Evolutionary conservation across 2,888 invertebrate genomes (phyloP).

Genomic region (Petrolisthes cinctipes): DNA sequence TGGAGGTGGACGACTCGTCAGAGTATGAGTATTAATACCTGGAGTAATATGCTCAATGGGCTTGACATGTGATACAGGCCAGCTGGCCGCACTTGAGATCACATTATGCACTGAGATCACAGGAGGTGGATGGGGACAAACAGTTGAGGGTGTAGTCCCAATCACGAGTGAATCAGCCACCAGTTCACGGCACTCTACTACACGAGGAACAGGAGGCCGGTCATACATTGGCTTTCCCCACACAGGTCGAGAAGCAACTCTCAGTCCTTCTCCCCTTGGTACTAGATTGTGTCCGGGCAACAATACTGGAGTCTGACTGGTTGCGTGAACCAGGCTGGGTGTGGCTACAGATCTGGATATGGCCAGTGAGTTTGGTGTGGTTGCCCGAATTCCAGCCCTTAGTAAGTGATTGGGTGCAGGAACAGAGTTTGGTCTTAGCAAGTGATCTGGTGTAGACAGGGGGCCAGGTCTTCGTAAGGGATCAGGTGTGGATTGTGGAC

Average conservation of each 20-base stretch:
- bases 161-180: too few species aligned
- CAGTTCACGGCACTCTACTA: too few species aligned
- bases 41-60: neutral
- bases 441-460: neutral
- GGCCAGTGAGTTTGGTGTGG: too few species aligned
- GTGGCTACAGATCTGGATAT: neutral
- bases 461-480: neutral
- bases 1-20: neutral
- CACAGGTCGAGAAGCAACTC: too few species aligned
- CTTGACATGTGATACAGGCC: neutral
- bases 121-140: neutral
- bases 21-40: neutral
- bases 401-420: too few species aligned
- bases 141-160: neutral
- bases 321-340: neutral
- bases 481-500: neutral
- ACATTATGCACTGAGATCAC: neutral
- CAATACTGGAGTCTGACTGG: neutral
- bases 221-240: neutral
- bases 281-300: too few species aligned
- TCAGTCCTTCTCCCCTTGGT: too few species aligned
- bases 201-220: neutral
- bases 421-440: neutral
- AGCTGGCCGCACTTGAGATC: neutral
- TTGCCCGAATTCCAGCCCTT: too few species aligned